Evolutionary conservation across 2,113 vertebrate genomes (phyloP).

Genomic region (Marmota monax): DNA sequence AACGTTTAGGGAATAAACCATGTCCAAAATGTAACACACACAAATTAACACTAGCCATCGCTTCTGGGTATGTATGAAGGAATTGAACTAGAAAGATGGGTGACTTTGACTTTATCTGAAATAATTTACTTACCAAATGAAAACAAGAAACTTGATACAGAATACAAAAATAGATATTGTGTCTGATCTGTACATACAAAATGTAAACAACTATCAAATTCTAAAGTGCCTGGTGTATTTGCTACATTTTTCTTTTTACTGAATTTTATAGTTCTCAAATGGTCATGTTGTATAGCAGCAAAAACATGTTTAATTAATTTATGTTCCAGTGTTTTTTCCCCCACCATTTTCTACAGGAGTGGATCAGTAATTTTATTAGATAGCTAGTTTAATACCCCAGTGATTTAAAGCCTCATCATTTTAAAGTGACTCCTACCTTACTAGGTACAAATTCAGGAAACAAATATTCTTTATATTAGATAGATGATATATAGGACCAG

Average conservation of each 20-base stretch:
- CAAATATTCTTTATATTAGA: background rate
- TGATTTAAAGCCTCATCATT: background rate
- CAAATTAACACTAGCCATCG: background rate
- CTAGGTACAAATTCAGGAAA: slow-evolving; percentile 10
- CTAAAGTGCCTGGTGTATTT: background rate
- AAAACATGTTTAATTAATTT: background rate
- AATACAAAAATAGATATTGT: no score
- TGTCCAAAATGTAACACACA: background rate
- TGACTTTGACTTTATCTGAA: slow-evolving; percentile 25
- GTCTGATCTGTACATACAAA: background rate
- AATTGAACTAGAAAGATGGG: background rate
- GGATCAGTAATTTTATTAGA: background rate
- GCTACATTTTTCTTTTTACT: background rate
- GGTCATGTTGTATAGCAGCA: background rate
- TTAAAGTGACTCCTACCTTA: background rate
- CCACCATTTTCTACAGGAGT: background rate
- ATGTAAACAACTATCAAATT: background rate
- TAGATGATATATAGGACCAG: background rate
- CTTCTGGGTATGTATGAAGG: background rate
- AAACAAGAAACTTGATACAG: background rate
- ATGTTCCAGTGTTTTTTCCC: background rate
- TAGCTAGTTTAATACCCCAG: background rate
- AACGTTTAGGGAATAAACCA: background rate
- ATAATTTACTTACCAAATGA: slow-evolving; percentile 15
- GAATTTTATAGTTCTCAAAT: slow-evolving; percentile 8